Conservation (phyloP, 2,797 vertebrate species). For the Glossophaga mutica region DNA sequence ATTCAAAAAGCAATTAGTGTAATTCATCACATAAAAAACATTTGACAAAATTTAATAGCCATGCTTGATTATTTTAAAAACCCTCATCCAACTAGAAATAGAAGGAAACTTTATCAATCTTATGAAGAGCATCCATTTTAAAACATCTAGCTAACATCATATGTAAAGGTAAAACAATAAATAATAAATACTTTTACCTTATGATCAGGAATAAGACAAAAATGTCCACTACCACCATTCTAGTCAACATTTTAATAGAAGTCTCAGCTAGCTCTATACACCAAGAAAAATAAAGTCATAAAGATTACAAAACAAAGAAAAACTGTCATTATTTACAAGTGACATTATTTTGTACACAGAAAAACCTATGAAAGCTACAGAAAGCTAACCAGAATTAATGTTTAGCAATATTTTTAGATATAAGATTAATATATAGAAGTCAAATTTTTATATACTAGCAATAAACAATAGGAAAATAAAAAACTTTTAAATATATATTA, state of each 20-base stretch:
- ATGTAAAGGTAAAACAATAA: background rate
- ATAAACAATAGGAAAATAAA: conserved; percentile 2
- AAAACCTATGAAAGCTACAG: background rate
- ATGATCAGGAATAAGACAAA: background rate
- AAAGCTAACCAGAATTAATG: background rate
- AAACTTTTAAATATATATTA: background rate
- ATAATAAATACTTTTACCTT: background rate
- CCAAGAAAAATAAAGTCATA: background rate
- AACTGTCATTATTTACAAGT: background rate
- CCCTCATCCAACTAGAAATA: background rate
- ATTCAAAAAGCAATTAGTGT: conserved; percentile 8
- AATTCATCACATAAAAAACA: conserved; percentile 2
- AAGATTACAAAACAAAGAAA: background rate
- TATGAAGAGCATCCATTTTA: background rate
- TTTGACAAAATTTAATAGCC: background rate
- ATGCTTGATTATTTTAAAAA: background rate
- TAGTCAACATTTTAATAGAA: background rate
- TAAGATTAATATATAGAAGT: background rate
- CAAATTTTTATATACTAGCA: background rate
- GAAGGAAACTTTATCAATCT: background rate
- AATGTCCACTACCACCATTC: background rate
- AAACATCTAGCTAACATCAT: background rate
- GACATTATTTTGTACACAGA: background rate
- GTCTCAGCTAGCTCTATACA: background rate
- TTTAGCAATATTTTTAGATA: background rate